Percentiles rank a stretch among this genome's conserved stretches.
phyloP scores from a whole-genome alignment of 1,140 invertebrate species.

The Cydia strobilella region DNA sequence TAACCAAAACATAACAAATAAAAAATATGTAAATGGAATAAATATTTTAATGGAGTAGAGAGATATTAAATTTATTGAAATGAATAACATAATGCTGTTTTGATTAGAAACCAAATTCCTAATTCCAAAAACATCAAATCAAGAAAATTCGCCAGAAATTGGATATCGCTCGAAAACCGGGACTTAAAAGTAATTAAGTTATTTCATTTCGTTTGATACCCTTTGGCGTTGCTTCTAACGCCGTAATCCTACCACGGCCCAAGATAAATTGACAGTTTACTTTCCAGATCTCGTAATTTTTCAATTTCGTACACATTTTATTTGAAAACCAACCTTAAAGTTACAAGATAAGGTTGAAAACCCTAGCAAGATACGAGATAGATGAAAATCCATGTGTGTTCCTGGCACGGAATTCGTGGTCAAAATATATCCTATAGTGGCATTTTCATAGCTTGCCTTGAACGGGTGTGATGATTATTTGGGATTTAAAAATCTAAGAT shows the following conservation, averaged over 20 bases:
- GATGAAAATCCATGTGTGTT: background rate
- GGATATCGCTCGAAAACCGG: background rate
- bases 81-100: too few species aligned
- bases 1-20: too few species aligned
- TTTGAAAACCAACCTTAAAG: background rate
- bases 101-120: too few species aligned
- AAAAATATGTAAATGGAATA: too few species aligned
- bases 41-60: too few species aligned
- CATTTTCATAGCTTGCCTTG: background rate
- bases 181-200: slow-evolving; percentile 1
- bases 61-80: too few species aligned
- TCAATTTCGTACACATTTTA: background rate
- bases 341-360: background rate
- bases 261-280: slow-evolving; percentile 12
- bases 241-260: background rate
- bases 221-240: background rate
- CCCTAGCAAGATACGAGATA: background rate
- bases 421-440: background rate
- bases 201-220: background rate
- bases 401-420: background rate
- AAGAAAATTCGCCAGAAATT: background rate
- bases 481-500: too few species aligned
- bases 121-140: background rate
- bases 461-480: background rate
- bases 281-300: background rate